These are phyloP conservation scores for Luffia ferchaultella DNA, from an alignment of 2,888 invertebrate species.

Conservation along the genomic window DNA sequence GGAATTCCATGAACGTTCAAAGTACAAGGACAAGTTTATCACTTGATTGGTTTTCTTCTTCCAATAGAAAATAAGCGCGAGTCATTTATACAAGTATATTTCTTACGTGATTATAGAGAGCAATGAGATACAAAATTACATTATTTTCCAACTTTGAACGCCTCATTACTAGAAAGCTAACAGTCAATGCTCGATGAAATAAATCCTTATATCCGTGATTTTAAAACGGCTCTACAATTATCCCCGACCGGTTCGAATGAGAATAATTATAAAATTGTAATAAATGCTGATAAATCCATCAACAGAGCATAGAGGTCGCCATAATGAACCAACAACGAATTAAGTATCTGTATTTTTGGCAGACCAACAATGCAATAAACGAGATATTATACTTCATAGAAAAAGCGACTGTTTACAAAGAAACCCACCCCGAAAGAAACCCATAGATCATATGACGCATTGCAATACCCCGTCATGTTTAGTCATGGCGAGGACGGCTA, in stretches of 20 bases:
- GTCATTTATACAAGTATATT: background rate
- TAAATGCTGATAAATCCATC: background rate
- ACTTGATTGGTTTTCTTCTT: background rate
- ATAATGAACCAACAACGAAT: background rate
- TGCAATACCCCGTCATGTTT: background rate
- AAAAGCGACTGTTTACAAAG: background rate
- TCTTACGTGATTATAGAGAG: background rate
- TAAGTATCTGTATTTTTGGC: background rate
- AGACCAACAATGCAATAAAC: background rate
- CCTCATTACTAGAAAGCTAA: background rate
- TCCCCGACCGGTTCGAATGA: background rate
- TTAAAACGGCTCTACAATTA: background rate
- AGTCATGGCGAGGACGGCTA: background rate
- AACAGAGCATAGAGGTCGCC: background rate
- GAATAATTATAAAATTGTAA: background rate
- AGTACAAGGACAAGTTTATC: background rate
- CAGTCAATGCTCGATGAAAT: background rate
- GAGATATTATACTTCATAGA: background rate
- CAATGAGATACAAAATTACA: background rate
- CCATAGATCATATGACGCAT: background rate
- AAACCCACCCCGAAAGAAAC: background rate
- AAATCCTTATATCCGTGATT: background rate
- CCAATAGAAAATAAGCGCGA: background rate
- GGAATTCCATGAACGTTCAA: conserved; percentile 10
- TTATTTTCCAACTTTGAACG: background rate